Percentiles rank a stretch among this genome's conserved stretches.
These are phyloP conservation scores for Zeuzera pyrina DNA, from an alignment of 2,888 invertebrate genomes.

Conservation along the genomic window DNA sequence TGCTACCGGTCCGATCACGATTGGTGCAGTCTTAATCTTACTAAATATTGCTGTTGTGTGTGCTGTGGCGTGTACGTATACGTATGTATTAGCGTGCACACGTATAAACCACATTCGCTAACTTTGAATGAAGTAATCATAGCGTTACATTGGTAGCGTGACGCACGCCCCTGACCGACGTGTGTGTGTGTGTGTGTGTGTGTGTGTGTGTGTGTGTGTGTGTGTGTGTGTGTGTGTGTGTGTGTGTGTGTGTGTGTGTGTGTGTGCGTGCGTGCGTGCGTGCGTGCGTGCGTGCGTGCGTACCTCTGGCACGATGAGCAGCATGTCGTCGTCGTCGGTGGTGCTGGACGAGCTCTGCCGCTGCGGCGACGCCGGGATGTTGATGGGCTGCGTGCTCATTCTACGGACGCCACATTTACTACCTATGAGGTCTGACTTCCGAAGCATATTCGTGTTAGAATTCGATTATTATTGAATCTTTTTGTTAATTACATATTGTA, in stretches of 20 bases:
- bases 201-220: not conserved
- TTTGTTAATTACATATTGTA: no score
- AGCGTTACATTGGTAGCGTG: no score
- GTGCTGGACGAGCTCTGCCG: conserved; percentile 53
- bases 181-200: not conserved
- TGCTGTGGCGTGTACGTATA: no score
- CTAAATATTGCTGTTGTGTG: no score
- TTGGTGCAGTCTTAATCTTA: no score
- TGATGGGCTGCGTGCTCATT: conserved; percentile 73
- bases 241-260: conserved; percentile 2
- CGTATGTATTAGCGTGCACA: no score
- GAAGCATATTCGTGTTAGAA: not conserved
- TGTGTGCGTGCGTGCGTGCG: no score
- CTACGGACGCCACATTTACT: conserved; percentile 19
- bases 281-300: not conserved
- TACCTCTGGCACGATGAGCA: conserved; percentile 50
- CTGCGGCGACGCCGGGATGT: conserved; percentile 74
- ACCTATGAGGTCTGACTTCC: no score
- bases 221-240: not conserved
- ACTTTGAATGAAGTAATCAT: no score
- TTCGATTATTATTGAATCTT: no score
- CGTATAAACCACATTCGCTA: no score
- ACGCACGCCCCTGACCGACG: not conserved
- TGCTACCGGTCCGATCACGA: no score
- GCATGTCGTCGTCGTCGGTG: conserved; percentile 65